Evolutionary conservation across 2,888 invertebrate species (phyloP).

Genomic region (Epistrophella euchroma): DNA sequence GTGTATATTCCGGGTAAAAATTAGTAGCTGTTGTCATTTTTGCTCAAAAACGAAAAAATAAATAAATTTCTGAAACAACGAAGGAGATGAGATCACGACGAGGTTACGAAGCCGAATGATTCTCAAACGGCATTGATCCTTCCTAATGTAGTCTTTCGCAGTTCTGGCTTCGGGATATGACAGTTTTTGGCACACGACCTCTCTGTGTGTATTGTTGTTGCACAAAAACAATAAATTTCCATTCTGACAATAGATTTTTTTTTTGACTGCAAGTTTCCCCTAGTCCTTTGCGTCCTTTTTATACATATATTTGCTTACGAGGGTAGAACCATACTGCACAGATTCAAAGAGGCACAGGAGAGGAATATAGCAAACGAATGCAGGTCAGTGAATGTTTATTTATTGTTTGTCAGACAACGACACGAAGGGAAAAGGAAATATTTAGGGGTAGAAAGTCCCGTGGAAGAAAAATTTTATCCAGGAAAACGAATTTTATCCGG

Average conservation of each 20-base stretch:
- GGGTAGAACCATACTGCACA: constrained; percentile 44
- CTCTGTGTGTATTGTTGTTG: constrained; percentile 74
- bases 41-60: constrained; percentile 25
- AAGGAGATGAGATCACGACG: constrained; percentile 81
- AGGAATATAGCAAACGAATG: constrained; percentile 36
- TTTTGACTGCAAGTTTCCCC: constrained; percentile 50
- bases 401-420: constrained; percentile 18
- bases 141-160: constrained; percentile 79
- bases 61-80: constrained; percentile 19
- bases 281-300: constrained; percentile 26
- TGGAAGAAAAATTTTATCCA: constrained; percentile 45
- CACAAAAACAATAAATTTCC: constrained; percentile 70
- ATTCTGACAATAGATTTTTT: constrained; percentile 68
- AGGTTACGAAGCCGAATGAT: constrained; percentile 80
- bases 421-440: constrained; percentile 38
- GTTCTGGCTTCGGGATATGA: constrained; percentile 36
- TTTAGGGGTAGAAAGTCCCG: constrained; percentile 56
- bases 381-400: constrained; percentile 62
- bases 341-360: constrained; percentile 36
- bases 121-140: constrained; percentile 78
- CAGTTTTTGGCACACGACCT: constrained; percentile 82
- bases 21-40: constrained; percentile 81
- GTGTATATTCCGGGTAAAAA: constrained; percentile 80
- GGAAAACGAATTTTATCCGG: constrained; percentile 54
- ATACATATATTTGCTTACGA: constrained; percentile 53